A percentile compares a stretch with the other conserved stretches of the same genome.
These are phyloP conservation scores for Drosophila mulleri DNA, from an alignment of 2,888 invertebrate species.

Conservation along the genomic window DNA sequence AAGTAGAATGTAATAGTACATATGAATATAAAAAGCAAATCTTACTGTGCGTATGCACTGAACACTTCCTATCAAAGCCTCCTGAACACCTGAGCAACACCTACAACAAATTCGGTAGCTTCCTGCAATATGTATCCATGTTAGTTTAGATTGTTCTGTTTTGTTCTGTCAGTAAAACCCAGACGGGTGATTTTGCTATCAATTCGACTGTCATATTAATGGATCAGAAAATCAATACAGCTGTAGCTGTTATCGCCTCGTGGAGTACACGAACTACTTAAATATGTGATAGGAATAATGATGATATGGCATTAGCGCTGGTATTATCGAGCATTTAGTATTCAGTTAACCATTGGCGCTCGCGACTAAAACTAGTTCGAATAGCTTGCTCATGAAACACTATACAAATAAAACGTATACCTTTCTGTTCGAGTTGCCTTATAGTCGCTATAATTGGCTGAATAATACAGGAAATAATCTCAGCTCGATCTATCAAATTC, in stretches of 20 bases:
- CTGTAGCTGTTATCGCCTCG: slow-evolving; percentile 25
- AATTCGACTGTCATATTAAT: slow-evolving; percentile 16
- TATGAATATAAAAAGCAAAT: too few relatives aligned
- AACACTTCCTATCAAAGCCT: neutral
- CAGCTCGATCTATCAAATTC: slow-evolving; percentile 13
- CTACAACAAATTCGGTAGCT: slow-evolving; percentile 3
- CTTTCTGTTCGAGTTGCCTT: neutral
- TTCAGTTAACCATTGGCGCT: slow-evolving; percentile 29
- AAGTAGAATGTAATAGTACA: too few relatives aligned
- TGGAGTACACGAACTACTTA: slow-evolving; percentile 10
- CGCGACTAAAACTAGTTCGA: slow-evolving; percentile 26
- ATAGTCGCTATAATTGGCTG: slow-evolving; percentile 14
- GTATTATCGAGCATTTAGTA: neutral
- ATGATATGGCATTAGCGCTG: slow-evolving; percentile 23
- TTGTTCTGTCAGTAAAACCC: neutral
- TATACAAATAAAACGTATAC: slow-evolving; percentile 9
- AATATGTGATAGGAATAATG: slow-evolving; percentile 40
- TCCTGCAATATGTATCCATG: neutral
- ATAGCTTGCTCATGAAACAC: slow-evolving; percentile 5
- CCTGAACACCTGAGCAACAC: neutral
- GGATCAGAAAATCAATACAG: slow-evolving; percentile 35
- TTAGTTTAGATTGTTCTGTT: neutral
- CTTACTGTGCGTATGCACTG: neutral
- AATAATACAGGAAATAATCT: neutral
- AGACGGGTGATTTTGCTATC: slow-evolving; percentile 2